phyloP scores from a whole-genome alignment of 2,113 vertebrate genomes.

The Ceyx melanurus region DNA sequence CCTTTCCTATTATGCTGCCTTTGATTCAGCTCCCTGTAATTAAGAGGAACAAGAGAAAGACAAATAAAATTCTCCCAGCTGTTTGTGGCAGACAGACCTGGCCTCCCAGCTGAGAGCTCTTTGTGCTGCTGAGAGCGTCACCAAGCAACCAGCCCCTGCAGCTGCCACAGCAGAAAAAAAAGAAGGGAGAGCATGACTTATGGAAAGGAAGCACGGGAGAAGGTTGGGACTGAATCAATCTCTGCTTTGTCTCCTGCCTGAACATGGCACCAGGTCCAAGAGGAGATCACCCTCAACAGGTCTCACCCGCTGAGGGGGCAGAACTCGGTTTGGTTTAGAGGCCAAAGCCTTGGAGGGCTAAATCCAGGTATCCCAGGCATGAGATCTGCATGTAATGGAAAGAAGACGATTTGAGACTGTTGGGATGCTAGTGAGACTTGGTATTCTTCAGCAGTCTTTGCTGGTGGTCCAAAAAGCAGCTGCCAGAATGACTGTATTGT shows the following conservation, averaged over 20 bases:
- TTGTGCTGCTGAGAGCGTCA: slow-evolving; percentile 89
- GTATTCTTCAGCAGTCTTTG: background rate
- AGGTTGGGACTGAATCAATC: slow-evolving; percentile 76
- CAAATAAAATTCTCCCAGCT: slow-evolving; percentile 80
- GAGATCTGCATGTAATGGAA: background rate
- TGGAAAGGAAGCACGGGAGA: slow-evolving; percentile 75
- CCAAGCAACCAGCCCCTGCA: slow-evolving; percentile 93
- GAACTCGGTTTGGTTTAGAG: background rate
- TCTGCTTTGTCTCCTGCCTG: slow-evolving; percentile 63
- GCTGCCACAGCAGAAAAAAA: slow-evolving; percentile 75
- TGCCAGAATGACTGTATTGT: slow-evolving; percentile 2
- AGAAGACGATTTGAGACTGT: background rate
- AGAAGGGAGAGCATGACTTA: slow-evolving; percentile 70
- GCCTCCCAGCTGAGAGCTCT: slow-evolving; percentile 91
- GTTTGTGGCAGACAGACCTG: slow-evolving; percentile 81
- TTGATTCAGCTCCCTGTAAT: slow-evolving; percentile 68
- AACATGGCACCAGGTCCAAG: slow-evolving; percentile 22
- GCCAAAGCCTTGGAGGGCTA: background rate
- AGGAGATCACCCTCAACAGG: background rate
- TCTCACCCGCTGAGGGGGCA: slow-evolving; percentile 17
- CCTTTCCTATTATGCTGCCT: slow-evolving; percentile 63
- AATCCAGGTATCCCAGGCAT: background rate
- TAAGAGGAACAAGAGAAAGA: slow-evolving; percentile 73
- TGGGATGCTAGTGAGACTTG: background rate
- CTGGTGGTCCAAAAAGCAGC: slow-evolving; percentile 45